Evolutionary conservation across 1,140 invertebrate species (phyloP).

Genomic region (Lysiphlebus fabarum): DNA sequence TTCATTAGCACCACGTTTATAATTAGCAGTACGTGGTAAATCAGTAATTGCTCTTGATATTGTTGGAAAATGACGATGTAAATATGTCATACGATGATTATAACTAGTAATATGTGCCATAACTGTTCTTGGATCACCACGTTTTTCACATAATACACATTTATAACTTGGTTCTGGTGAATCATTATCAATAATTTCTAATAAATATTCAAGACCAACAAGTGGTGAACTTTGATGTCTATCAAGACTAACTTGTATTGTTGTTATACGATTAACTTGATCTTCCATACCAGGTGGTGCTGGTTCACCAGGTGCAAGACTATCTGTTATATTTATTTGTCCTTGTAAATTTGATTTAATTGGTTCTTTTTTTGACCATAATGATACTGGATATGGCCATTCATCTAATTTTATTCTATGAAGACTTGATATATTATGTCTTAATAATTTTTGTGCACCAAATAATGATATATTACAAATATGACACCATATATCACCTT

Average conservation of each 20-base stretch:
- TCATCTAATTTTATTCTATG: slow-evolving; percentile 54
- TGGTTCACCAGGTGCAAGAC: slow-evolving; percentile 63
- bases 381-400: slow-evolving; percentile 51
- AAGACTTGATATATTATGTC: slow-evolving; percentile 49
- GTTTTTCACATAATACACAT: slow-evolving; percentile 73
- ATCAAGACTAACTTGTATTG: slow-evolving; percentile 60
- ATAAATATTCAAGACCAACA: slow-evolving; percentile 67
- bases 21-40: slow-evolving; percentile 52
- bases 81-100: slow-evolving; percentile 64
- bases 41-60: slow-evolving; percentile 52
- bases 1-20: slow-evolving; percentile 57
- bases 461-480: slow-evolving; percentile 53
- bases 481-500: slow-evolving; percentile 54
- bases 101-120: slow-evolving; percentile 72
- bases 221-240: slow-evolving; percentile 54
- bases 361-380: slow-evolving; percentile 44
- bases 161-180: slow-evolving; percentile 66
- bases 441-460: slow-evolving; percentile 50
- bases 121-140: slow-evolving; percentile 70
- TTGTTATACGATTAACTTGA: slow-evolving; percentile 55
- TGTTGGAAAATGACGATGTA: slow-evolving; percentile 59
- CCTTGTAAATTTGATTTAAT: slow-evolving; percentile 23
- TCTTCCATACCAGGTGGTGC: slow-evolving; percentile 70
- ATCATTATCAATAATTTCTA: slow-evolving; percentile 66
- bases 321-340: slow-evolving; percentile 26